A percentile compares a stretch with the other conserved stretches of the same genome.
Evolutionary conservation across 2,797 vertebrate species (phyloP).

Genomic region (Microctenopoma lineatum): DNA sequence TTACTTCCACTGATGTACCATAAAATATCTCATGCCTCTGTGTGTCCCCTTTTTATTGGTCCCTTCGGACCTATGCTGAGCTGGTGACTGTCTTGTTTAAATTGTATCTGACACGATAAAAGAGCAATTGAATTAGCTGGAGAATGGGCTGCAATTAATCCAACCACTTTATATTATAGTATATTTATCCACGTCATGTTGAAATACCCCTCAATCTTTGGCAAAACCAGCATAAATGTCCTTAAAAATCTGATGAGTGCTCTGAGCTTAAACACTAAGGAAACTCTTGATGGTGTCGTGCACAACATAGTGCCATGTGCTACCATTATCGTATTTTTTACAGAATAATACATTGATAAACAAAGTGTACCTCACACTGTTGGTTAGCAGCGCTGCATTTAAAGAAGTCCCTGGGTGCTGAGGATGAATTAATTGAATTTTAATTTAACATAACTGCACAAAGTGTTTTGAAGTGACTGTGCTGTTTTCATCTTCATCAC

Average conservation of each 20-base stretch:
- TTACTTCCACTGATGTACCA: constrained; percentile 46
- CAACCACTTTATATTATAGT: constrained; percentile 22
- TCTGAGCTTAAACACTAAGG: background rate
- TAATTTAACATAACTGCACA: too few species aligned
- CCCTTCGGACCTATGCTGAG: constrained; percentile 39
- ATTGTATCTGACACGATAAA: constrained; percentile 53
- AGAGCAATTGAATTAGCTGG: constrained; percentile 33
- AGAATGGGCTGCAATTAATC: constrained; percentile 15
- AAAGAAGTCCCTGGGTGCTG: too few species aligned
- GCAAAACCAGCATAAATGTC: background rate
- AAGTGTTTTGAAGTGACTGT: background rate
- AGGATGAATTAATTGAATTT: too few species aligned
- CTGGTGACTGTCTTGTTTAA: constrained; percentile 14
- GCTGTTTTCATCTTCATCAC: background rate
- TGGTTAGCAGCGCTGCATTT: too few species aligned
- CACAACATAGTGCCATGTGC: too few species aligned
- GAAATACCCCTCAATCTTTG: constrained; percentile 1
- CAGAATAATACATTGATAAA: constrained; percentile 1
- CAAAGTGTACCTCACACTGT: too few species aligned
- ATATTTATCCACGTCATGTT: constrained; percentile 1
- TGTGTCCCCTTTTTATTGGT: constrained; percentile 53
- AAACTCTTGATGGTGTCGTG: background rate
- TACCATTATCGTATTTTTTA: too few species aligned
- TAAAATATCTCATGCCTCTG: constrained; percentile 57
- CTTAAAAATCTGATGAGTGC: background rate